A percentile compares a stretch with the other conserved stretches of the same genome.
phyloP scores from a whole-genome alignment of 2,888 invertebrate genomes.

The Julus scandinavius region DNA sequence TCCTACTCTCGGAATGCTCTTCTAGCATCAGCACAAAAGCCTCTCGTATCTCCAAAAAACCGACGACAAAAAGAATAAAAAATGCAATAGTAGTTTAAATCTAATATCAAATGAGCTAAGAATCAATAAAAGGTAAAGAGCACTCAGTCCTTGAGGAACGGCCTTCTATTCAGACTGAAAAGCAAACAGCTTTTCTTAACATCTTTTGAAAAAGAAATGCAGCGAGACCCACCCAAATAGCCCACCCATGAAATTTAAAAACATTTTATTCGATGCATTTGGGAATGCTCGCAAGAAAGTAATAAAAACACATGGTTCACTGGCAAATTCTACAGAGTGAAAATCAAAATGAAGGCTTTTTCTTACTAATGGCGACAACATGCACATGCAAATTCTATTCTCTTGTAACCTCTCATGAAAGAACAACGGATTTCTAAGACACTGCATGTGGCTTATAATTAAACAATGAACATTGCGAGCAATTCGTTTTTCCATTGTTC shows the following conservation, averaged over 20 bases:
- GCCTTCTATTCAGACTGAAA: constrained; percentile 42
- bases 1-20: background rate
- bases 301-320: background rate
- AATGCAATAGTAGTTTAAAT: constrained; percentile 22
- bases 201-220: constrained; percentile 22
- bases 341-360: background rate
- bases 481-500: background rate
- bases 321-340: background rate
- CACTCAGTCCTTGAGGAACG: constrained; percentile 34
- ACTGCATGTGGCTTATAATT: background rate
- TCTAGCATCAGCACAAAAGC: constrained; percentile 2
- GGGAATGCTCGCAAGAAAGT: background rate
- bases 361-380: background rate
- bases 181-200: constrained; percentile 32
- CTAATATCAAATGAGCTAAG: constrained; percentile 42
- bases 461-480: background rate
- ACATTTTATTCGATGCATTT: background rate
- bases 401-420: background rate
- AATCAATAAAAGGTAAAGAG: constrained; percentile 42
- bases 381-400: background rate
- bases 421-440: constrained; percentile 31
- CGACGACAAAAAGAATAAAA: background rate
- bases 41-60: constrained; percentile 33
- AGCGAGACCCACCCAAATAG: background rate
- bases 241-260: constrained; percentile 39